Percentiles rank a stretch among this genome's conserved stretches.
These are phyloP conservation scores for Notolepis coatsorum DNA, from an alignment of 2,797 vertebrate species.

Conservation along the genomic window DNA sequence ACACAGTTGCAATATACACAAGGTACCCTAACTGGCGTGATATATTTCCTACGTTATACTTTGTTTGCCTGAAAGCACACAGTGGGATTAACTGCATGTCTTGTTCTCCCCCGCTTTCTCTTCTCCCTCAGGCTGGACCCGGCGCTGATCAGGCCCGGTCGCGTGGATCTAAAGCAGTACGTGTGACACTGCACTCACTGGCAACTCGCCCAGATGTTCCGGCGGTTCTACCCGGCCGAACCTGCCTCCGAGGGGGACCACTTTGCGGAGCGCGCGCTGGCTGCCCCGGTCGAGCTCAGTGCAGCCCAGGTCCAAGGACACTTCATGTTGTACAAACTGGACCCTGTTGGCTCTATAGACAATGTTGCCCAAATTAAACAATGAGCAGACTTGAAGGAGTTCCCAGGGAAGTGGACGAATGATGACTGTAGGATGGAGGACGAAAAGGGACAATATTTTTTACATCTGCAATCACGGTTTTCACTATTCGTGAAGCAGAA, in stretches of 20 bases:
- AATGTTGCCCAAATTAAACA: constrained; percentile 70
- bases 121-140: constrained; percentile 82
- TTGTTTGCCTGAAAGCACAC: too few relatives aligned
- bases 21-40: too few relatives aligned
- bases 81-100: neutral
- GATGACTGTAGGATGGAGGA: too few relatives aligned
- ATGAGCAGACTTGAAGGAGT: constrained; percentile 56
- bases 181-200: constrained; percentile 86
- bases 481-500: too few relatives aligned
- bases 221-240: constrained; percentile 86
- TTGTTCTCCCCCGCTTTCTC: neutral
- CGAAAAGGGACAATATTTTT: too few relatives aligned
- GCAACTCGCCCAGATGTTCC: constrained; percentile 88
- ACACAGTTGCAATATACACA: too few relatives aligned
- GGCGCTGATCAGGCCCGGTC: constrained; percentile 87
- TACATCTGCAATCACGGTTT: too few relatives aligned
- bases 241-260: constrained; percentile 57
- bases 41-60: too few relatives aligned
- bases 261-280: constrained; percentile 78
- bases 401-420: too few relatives aligned
- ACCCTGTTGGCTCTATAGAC: constrained; percentile 79
- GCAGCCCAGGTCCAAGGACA: constrained; percentile 91
- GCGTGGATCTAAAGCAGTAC: constrained; percentile 88
- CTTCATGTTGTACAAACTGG: constrained; percentile 88
- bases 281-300: constrained; percentile 72